Evolutionary conservation across 2,113 vertebrate genomes (phyloP), one percentile per base, ranked within the genome.

Genomic region (Paedocypris sp.): DNA sequence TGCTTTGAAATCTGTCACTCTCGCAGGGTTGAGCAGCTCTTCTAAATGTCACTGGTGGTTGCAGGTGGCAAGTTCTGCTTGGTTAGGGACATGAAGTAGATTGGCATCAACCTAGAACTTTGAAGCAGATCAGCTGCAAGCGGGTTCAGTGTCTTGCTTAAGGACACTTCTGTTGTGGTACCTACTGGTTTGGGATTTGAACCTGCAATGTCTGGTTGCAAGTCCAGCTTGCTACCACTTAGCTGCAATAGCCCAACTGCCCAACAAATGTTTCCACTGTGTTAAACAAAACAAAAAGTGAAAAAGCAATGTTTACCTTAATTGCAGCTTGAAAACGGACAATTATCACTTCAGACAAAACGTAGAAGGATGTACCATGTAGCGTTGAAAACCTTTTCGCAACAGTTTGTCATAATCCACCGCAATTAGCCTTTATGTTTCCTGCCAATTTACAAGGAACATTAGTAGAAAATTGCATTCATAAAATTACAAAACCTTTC

Each of bases 11-110:
- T 62, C 23, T 26, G 66, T 58, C 67, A 58, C 58, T 60, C 33
- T 23, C 48, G 48, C 39, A 35, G 43, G 46, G 45, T 41, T 47
- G 42, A 59, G 35, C 48, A 57, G 66, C 50, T 69, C 42, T 46
- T 59, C 66, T 60, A 67, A 72, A 76, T 69, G 66, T 68, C 70
- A 66, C 28, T n/a, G 12, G 13, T 46, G 58, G 48, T 69, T 19
- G 35, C 49, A 64, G 20, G 48, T 61, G 46, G 52, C 45, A 43
- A 1, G 10, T 10, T 65, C 32, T 22, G 26, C n/a, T n/a, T n/a
- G n/a, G n/a, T n/a, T n/a, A n/a, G n/a, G 7, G 35, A 28, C 4
- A 26, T 51, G 25, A 52, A 16, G 49, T 13, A 16, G 28, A 51
- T 52, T 25, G 25, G 33, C 13, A 39, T 18, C 9, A 54, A 12